Evolutionary conservation across 1,140 invertebrate genomes (phyloP).

Genomic region (Lepidurus arcticus): DNA sequence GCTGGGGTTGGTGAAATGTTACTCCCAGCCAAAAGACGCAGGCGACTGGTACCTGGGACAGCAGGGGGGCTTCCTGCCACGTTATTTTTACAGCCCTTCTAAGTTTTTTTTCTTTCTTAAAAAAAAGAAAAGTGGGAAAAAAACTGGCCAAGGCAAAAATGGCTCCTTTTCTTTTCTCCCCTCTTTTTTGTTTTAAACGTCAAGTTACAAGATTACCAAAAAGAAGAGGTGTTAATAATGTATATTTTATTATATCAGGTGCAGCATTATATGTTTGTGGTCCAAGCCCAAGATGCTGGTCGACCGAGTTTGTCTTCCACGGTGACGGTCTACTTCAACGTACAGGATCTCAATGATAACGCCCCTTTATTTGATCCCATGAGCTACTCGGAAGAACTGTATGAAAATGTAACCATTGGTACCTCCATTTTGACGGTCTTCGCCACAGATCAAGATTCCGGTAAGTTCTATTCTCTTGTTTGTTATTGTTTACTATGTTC

Average conservation of each 20-base stretch:
- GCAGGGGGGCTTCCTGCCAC: slow-evolving; percentile 12
- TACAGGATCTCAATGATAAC: slow-evolving; percentile 92
- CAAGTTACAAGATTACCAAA: slow-evolving; percentile 26
- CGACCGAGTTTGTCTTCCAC: slow-evolving; percentile 81
- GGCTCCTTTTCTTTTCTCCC: slow-evolving; percentile 25
- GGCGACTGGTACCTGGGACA: slow-evolving; percentile 17
- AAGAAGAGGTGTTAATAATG: background rate
- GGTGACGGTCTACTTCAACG: slow-evolving; percentile 86
- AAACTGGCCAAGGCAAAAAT: background rate
- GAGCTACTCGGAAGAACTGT: slow-evolving; percentile 77
- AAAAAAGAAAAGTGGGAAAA: slow-evolving; percentile 3
- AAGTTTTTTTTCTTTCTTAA: slow-evolving; percentile 1
- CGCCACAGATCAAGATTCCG: slow-evolving; percentile 85
- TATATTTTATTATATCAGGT: slow-evolving; percentile 54
- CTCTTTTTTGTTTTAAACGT: slow-evolving; percentile 22
- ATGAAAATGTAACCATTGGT: slow-evolving; percentile 76
- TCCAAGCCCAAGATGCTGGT: slow-evolving; percentile 84
- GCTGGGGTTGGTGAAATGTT: background rate
- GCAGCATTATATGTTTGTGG: slow-evolving; percentile 87
- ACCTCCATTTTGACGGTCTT: slow-evolving; percentile 72
- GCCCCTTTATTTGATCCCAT: slow-evolving; percentile 84
- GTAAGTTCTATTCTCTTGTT: slow-evolving; percentile 47
- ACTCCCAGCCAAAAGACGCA: slow-evolving; percentile 14
- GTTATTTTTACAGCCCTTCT: background rate
- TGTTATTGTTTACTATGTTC: no score